Conservation (phyloP, 2,888 invertebrate species). For the Operophtera brumata region DNA sequence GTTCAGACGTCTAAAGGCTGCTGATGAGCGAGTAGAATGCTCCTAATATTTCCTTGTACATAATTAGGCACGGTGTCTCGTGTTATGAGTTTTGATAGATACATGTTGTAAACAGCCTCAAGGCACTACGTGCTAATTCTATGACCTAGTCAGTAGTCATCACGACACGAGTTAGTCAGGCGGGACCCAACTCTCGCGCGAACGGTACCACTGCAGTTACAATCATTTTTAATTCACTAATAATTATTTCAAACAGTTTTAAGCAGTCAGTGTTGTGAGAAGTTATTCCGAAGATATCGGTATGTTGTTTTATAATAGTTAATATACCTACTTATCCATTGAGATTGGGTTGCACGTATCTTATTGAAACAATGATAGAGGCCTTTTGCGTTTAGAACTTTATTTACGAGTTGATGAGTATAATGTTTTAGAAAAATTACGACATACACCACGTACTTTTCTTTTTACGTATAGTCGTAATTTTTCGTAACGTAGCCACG, state of each 20-base stretch:
- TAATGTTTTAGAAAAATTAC: too few relatives aligned
- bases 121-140: conserved; percentile 3
- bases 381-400: too few relatives aligned
- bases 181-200: neutral
- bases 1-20: too few relatives aligned
- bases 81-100: neutral
- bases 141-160: neutral
- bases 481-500: too few relatives aligned
- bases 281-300: neutral
- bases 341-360: too few relatives aligned
- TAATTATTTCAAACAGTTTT: neutral
- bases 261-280: conserved; percentile 3
- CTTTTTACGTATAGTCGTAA: too few relatives aligned
- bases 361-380: too few relatives aligned
- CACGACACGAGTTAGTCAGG: neutral
- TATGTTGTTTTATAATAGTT: neutral
- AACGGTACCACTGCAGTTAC: neutral
- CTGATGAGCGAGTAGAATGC: too few relatives aligned
- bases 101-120: neutral
- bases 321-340: too few relatives aligned
- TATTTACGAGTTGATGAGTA: too few relatives aligned
- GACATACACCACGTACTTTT: too few relatives aligned
- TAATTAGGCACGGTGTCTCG: neutral
- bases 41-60: too few relatives aligned
- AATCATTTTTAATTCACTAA: neutral